Percentiles rank a stretch among this genome's conserved stretches.
phyloP scores from a whole-genome alignment of 2,797 vertebrate species.

The Coluber constrictor region DNA sequence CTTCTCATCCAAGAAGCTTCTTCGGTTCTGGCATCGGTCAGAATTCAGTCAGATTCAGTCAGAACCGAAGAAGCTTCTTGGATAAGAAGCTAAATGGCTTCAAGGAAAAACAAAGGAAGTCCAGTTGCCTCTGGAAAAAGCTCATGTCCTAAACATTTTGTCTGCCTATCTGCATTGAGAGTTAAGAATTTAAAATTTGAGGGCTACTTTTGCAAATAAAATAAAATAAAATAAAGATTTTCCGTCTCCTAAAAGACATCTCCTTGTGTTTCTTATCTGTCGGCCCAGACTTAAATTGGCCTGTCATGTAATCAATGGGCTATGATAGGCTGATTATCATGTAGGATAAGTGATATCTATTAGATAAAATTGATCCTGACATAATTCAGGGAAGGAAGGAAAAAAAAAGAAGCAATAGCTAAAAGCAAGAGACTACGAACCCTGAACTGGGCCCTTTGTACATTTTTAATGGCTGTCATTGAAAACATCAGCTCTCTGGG shows the following conservation, averaged over 20 bases:
- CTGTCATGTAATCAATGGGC: constrained; percentile 70
- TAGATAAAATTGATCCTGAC: constrained; percentile 72
- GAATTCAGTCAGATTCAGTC: neutral
- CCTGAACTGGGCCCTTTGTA: constrained; percentile 64
- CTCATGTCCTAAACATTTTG: neutral
- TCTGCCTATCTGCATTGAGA: constrained; percentile 3
- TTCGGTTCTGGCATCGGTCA: neutral
- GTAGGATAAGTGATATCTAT: constrained; percentile 74
- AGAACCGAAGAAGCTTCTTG: neutral
- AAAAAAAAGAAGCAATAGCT: constrained; percentile 52
- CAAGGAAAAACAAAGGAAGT: neutral
- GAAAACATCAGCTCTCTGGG: constrained; percentile 69
- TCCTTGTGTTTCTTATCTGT: constrained; percentile 65
- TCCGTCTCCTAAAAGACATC: constrained; percentile 46
- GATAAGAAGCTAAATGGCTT: neutral
- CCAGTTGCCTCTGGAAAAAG: neutral
- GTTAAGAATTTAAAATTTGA: constrained; percentile 18
- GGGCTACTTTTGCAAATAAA: constrained; percentile 33
- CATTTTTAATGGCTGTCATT: constrained; percentile 70
- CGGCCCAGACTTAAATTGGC: constrained; percentile 61
- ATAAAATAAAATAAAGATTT: neutral
- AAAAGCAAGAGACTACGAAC: constrained; percentile 64
- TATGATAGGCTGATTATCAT: constrained; percentile 72
- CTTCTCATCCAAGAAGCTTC: neutral
- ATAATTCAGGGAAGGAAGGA: constrained; percentile 52